Evolutionary conservation across 2,113 vertebrate species (phyloP).

Genomic region (Centropus bengalensis): DNA sequence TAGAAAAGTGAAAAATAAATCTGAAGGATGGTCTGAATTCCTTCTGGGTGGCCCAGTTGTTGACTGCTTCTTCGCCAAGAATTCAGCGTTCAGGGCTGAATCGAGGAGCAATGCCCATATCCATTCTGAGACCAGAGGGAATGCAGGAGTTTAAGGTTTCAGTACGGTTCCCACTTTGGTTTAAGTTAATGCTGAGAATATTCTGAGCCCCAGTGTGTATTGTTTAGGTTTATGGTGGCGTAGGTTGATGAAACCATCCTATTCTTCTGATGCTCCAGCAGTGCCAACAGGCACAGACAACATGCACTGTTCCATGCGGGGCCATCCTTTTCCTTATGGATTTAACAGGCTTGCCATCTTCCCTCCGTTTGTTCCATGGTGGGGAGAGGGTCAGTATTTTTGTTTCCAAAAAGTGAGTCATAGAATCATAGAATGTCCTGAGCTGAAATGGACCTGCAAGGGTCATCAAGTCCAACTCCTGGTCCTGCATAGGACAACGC

Average conservation of each 20-base stretch:
- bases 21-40: background rate
- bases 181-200: background rate
- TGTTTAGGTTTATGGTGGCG: background rate
- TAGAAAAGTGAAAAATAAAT: background rate
- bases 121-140: too few species aligned
- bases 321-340: background rate
- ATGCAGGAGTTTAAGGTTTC: background rate
- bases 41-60: background rate
- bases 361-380: background rate
- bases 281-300: background rate
- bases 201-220: background rate
- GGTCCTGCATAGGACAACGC: too few species aligned
- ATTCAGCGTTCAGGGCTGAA: background rate
- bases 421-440: too few species aligned
- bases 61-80: background rate
- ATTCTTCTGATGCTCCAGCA: background rate
- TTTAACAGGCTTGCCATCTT: background rate
- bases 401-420: background rate
- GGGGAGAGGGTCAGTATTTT: background rate
- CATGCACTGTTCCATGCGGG: background rate
- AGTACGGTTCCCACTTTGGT: background rate
- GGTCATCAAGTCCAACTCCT: too few species aligned
- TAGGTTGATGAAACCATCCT: background rate
- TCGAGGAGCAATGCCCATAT: fast-evolving
- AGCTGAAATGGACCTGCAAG: too few species aligned